These are phyloP conservation scores for Parnassius mnemosyne DNA, from an alignment of 2,888 invertebrate genomes.

Conservation along the genomic window DNA sequence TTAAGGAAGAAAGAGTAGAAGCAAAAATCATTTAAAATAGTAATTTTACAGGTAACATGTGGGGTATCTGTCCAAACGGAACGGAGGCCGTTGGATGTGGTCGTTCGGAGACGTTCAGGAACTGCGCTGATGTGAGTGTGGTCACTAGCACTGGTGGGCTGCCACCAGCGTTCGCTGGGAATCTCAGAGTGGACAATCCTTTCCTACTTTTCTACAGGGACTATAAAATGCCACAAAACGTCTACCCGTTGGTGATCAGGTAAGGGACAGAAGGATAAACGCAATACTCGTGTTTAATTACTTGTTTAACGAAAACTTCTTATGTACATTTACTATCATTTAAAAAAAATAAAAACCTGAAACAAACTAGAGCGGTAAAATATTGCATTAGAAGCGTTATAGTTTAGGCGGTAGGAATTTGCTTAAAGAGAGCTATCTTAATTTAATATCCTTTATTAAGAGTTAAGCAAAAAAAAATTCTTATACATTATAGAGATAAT, in stretches of 20 bases:
- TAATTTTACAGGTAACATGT: slow-evolving; percentile 87
- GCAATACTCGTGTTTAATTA: neutral
- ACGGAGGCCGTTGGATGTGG: slow-evolving; percentile 94
- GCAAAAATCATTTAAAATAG: neutral
- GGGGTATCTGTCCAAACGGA: slow-evolving; percentile 93
- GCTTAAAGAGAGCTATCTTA: no score
- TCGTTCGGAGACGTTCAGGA: slow-evolving; percentile 93
- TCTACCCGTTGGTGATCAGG: slow-evolving; percentile 89
- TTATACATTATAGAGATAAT: no score
- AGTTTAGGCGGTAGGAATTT: no score
- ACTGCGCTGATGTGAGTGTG: slow-evolving; percentile 93
- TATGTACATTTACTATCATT: neutral
- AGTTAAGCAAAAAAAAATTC: no score
- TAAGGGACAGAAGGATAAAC: slow-evolving; percentile 46
- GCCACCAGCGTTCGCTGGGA: slow-evolving; percentile 84
- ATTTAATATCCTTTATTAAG: no score
- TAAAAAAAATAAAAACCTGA: neutral
- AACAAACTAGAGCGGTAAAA: slow-evolving; percentile 1
- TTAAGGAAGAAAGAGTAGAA: no score
- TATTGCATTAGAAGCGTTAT: neutral
- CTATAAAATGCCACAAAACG: slow-evolving; percentile 82
- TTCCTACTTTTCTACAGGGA: slow-evolving; percentile 89
- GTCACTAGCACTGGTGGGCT: slow-evolving; percentile 88
- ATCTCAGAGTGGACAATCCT: slow-evolving; percentile 83
- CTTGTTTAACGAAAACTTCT: slow-evolving; percentile 1